Percentiles rank a stretch among this genome's conserved stretches.
Evolutionary conservation across 2,888 invertebrate genomes (phyloP).

Genomic region (Ptychoptera contaminata): DNA sequence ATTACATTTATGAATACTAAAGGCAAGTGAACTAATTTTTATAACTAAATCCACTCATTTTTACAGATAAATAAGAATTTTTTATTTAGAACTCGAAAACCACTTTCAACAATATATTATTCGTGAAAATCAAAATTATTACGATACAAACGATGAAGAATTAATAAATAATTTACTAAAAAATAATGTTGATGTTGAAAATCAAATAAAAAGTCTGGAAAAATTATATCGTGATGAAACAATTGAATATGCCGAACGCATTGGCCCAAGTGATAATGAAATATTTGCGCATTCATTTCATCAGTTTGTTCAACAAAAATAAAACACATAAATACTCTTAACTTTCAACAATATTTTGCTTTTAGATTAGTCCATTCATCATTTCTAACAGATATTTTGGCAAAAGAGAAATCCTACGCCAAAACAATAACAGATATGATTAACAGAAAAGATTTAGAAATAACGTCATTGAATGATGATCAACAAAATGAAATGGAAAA

Average conservation of each 20-base stretch:
- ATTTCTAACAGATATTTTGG: conserved; percentile 72
- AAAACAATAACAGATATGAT: conserved; percentile 59
- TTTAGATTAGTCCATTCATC: conserved; percentile 60
- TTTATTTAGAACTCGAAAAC: too few relatives aligned
- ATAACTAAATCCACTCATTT: too few relatives aligned
- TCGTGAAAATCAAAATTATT: conserved; percentile 45
- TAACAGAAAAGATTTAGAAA: conserved; percentile 55
- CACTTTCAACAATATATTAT: too few relatives aligned
- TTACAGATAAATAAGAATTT: too few relatives aligned
- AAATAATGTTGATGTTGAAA: conserved; percentile 53
- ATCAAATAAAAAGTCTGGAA: conserved; percentile 64
- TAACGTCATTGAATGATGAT: conserved; percentile 51
- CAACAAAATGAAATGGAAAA: conserved; percentile 82
- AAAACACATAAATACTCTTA: neutral
- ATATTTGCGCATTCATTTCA: conserved; percentile 38
- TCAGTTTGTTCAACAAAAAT: conserved; percentile 13
- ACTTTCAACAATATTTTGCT: neutral
- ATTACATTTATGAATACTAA: too few relatives aligned
- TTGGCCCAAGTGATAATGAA: conserved; percentile 71
- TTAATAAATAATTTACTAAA: conserved; percentile 43
- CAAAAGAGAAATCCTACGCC: conserved; percentile 77
- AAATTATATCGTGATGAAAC: conserved; percentile 68
- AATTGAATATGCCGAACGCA: conserved; percentile 65
- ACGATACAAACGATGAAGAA: conserved; percentile 47
- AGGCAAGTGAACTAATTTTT: too few relatives aligned